A percentile compares a stretch with the other conserved stretches of the same genome.
These are phyloP conservation scores for Dipodomys stephensi DNA, from an alignment of 2,113 vertebrate species.

Conservation along the genomic window DNA sequence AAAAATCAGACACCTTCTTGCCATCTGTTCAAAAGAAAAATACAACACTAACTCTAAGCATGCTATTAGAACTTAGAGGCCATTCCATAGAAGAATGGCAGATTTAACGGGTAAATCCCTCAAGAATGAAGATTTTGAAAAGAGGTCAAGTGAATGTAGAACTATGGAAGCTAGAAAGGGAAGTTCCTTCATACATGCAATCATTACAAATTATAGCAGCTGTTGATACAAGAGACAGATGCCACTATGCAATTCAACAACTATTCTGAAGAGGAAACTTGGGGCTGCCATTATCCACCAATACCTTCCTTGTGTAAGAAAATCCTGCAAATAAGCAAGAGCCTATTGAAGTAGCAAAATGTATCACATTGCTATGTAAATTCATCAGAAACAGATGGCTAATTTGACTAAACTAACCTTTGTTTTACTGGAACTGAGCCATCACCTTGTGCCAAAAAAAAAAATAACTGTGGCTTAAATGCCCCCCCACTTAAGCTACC, in stretches of 20 bases:
- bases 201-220: background rate
- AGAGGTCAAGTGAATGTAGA: conserved; percentile 15
- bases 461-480: conserved; percentile 56
- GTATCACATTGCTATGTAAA: conserved; percentile 46
- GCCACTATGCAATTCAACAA: background rate
- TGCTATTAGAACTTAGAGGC: conserved; percentile 34
- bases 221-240: background rate
- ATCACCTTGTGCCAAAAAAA: conserved; percentile 65
- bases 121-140: conserved; percentile 24
- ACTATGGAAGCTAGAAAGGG: conserved; percentile 13
- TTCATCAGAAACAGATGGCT: conserved; percentile 77
- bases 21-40: conserved; percentile 37
- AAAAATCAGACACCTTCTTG: background rate
- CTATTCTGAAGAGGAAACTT: background rate
- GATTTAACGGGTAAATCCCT: background rate
- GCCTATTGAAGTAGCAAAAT: conserved; percentile 62
- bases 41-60: background rate
- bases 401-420: conserved; percentile 82
- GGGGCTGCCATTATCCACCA: conserved; percentile 39
- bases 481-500: background rate
- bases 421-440: conserved; percentile 80
- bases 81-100: background rate
- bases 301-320: conserved; percentile 22
- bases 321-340: conserved; percentile 52
- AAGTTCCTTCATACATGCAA: background rate